phyloP scores from a whole-genome alignment of 2,113 vertebrate genomes.

The Bubo blakistoni region DNA sequence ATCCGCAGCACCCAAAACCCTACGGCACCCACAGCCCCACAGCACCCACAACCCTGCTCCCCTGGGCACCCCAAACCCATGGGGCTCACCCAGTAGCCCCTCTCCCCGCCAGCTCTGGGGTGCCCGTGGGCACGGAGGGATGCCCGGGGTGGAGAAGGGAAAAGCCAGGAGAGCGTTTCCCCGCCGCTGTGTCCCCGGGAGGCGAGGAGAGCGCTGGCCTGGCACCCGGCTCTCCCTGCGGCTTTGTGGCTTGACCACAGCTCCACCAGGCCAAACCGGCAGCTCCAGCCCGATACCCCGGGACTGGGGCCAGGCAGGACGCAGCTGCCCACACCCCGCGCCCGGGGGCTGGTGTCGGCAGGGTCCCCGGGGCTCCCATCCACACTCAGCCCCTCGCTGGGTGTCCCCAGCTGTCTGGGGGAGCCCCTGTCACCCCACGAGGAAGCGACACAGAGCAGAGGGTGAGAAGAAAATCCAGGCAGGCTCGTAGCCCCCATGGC shows the following conservation, averaged over 20 bases:
- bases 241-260: neutral
- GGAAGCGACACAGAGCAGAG: neutral
- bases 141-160: neutral
- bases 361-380: rapidly evolving
- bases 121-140: neutral
- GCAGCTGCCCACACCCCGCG: neutral
- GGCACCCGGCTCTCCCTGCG: neutral
- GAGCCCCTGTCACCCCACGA: neutral
- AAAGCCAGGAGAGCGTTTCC: neutral
- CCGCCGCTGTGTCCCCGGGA: rapidly evolving
- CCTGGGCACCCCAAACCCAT: neutral
- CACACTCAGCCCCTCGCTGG: neutral
- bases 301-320: neutral
- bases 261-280: neutral
- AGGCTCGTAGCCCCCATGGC: rapidly evolving
- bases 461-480: no score
- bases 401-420: neutral
- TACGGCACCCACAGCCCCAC: neutral
- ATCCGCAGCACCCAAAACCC: neutral
- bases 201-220: rapidly evolving
- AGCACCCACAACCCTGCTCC: neutral
- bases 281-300: neutral
- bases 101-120: neutral
- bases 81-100: neutral
- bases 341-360: neutral